Evolutionary conservation across 2,888 invertebrate genomes (phyloP).

Genomic region (Metalampra italica): DNA sequence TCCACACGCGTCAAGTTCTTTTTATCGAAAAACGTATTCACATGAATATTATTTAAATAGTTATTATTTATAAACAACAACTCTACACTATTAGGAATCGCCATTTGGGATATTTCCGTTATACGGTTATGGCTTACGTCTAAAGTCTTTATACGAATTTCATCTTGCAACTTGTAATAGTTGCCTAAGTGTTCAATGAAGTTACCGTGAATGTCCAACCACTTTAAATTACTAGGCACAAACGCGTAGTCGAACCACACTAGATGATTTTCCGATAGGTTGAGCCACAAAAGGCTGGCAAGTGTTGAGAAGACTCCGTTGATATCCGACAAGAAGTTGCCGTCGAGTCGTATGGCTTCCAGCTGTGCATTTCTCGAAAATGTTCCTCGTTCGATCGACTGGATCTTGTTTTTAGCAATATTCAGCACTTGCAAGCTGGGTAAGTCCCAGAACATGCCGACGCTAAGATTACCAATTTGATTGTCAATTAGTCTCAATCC

Average conservation of each 20-base stretch:
- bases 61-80: constrained; percentile 93
- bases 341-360: constrained; percentile 92
- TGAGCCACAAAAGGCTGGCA: constrained; percentile 90
- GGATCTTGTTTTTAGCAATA: constrained; percentile 92
- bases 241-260: constrained; percentile 97
- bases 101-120: constrained; percentile 87
- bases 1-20: constrained; percentile 91
- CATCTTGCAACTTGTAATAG: constrained; percentile 91
- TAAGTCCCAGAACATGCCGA: constrained; percentile 92
- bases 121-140: constrained; percentile 95
- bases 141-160: constrained; percentile 88
- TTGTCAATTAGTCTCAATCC: constrained; percentile 94
- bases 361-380: constrained; percentile 89
- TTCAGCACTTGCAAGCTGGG: constrained; percentile 91
- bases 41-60: constrained; percentile 87
- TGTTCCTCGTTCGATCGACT: constrained; percentile 89
- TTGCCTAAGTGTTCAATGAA: constrained; percentile 92
- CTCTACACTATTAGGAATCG: constrained; percentile 93
- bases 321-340: constrained; percentile 92
- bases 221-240: constrained; percentile 92
- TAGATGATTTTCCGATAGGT: constrained; percentile 93
- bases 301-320: constrained; percentile 93
- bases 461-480: constrained; percentile 89
- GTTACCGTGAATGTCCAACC: constrained; percentile 94
- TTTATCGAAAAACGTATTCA: constrained; percentile 93